These are phyloP conservation scores for Plagiodera versicolora DNA, from an alignment of 2,888 invertebrate genomes.

Conservation along the genomic window DNA sequence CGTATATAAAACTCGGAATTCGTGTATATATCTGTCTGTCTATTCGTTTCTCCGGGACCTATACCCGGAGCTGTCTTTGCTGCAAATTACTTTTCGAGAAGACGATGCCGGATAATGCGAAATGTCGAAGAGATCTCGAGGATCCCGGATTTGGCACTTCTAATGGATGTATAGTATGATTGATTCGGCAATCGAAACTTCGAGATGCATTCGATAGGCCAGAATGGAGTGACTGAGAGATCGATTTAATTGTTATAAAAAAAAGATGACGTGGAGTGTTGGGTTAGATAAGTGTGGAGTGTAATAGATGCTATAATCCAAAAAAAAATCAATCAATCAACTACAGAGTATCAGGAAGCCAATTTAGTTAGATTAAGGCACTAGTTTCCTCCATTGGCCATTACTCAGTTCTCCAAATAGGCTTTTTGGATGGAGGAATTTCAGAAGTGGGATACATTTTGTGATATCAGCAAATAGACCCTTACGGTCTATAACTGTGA, in stretches of 20 bases:
- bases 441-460: slow-evolving; percentile 15
- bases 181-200: neutral
- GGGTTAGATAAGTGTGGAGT: neutral
- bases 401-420: slow-evolving; percentile 8
- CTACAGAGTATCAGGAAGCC: too few relatives aligned
- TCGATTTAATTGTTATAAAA: neutral
- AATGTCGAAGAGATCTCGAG: neutral
- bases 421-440: slow-evolving; percentile 13
- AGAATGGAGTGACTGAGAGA: neutral
- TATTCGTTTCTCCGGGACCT: neutral
- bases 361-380: too few relatives aligned
- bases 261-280: neutral
- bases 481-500: slow-evolving; percentile 5
- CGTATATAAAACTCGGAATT: neutral
- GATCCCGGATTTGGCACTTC: neutral
- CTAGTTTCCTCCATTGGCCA: slow-evolving; percentile 14
- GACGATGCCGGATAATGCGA: neutral
- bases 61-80: neutral
- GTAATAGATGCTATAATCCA: too few relatives aligned
- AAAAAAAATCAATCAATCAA: too few relatives aligned
- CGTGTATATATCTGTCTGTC: neutral
- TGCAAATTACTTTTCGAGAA: neutral
- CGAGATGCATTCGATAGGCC: neutral
- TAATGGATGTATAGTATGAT: neutral
- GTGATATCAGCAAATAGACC: slow-evolving; percentile 23